Conservation (phyloP, 1,140 invertebrate species). For the Hypothenemus hampei region DNA sequence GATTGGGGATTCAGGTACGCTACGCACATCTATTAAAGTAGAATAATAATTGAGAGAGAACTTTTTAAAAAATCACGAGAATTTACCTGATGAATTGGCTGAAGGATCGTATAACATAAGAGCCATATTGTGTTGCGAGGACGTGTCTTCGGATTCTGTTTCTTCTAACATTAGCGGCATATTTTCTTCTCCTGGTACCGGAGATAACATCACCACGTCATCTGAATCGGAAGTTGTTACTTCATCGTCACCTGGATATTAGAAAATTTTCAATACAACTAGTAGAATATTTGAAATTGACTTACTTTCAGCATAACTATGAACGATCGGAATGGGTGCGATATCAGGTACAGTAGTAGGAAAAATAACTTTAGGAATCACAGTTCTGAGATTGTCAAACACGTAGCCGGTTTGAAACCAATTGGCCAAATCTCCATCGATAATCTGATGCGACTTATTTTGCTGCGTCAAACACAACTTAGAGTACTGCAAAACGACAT, state of each 20-base stretch:
- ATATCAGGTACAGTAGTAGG: conserved; percentile 53
- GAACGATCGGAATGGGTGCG: conserved; percentile 48
- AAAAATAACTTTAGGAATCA: conserved; percentile 61
- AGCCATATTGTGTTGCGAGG: not conserved
- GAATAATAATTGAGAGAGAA: not conserved
- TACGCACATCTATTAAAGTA: conserved; percentile 14
- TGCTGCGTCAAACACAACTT: conserved; percentile 41
- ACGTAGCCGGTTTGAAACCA: conserved; percentile 76
- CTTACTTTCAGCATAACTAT: conserved; percentile 54
- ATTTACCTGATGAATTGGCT: conserved; percentile 9
- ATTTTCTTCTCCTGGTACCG: conserved; percentile 1
- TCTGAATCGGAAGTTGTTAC: conserved; percentile 18
- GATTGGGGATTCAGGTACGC: conserved; percentile 17
- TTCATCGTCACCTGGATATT: conserved; percentile 17
- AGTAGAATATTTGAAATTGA: not conserved
- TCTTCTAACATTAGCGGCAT: conserved; percentile 16
- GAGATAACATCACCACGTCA: conserved; percentile 23
- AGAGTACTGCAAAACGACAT: conserved; percentile 32
- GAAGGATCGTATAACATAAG: conserved; percentile 12
- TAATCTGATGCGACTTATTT: conserved; percentile 44
- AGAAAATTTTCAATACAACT: conserved; percentile 2
- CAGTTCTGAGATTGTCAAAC: conserved; percentile 71
- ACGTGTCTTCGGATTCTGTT: not conserved
- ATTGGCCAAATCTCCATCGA: conserved; percentile 62
- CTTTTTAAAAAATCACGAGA: not conserved